phyloP scores from a whole-genome alignment of 2,888 invertebrate genomes.

The Scaptomyza parva region DNA sequence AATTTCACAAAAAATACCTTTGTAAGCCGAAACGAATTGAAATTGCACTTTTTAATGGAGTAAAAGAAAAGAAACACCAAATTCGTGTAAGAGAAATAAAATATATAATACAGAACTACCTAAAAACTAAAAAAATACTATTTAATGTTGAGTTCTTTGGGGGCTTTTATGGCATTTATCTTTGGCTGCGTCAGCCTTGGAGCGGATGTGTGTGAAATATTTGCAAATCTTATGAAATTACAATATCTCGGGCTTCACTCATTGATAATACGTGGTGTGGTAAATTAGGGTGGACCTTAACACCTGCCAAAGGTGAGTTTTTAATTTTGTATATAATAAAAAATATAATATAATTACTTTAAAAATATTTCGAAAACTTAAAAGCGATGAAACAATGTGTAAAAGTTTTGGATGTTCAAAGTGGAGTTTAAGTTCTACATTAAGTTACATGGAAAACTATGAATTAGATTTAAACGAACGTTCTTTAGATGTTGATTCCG shows the following conservation, averaged over 20 bases:
- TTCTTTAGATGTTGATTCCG: too few relatives aligned
- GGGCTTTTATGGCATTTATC: background rate
- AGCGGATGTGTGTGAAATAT: slow-evolving; percentile 28
- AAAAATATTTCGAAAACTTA: too few relatives aligned
- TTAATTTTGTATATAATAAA: too few relatives aligned
- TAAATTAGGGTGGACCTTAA: slow-evolving; percentile 42
- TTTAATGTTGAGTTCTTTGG: slow-evolving; percentile 2
- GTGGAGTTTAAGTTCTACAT: too few relatives aligned
- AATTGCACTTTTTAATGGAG: slow-evolving; percentile 56
- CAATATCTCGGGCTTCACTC: slow-evolving; percentile 18
- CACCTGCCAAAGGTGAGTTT: background rate
- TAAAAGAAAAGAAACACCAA: slow-evolving; percentile 50
- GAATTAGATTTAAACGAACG: too few relatives aligned
- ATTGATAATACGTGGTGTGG: slow-evolving; percentile 21
- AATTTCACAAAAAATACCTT: slow-evolving; percentile 14
- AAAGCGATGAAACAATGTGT: too few relatives aligned
- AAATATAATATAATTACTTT: too few relatives aligned
- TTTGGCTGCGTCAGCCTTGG: background rate
- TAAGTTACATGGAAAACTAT: too few relatives aligned
- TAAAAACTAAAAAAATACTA: slow-evolving; percentile 37
- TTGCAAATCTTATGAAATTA: slow-evolving; percentile 30
- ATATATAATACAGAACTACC: slow-evolving; percentile 66
- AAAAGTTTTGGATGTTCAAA: too few relatives aligned
- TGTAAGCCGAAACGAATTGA: slow-evolving; percentile 40
- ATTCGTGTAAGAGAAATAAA: slow-evolving; percentile 60